Conservation (phyloP, 2,888 invertebrate species). For the Lysandra bellargus region DNA sequence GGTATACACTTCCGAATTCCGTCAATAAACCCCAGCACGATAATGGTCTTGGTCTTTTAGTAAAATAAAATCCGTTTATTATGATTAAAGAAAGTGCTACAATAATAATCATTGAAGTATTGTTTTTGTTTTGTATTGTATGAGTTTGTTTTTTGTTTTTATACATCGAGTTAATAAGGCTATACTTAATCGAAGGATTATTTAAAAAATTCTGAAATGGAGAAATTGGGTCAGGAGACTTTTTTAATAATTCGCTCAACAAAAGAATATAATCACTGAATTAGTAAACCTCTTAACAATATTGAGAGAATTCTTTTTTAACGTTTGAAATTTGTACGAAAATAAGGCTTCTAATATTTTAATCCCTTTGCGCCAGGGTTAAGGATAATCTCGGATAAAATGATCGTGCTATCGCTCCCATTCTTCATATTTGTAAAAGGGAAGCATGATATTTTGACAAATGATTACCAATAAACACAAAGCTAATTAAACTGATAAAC, state of each 20-base stretch:
- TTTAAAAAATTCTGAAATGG: neutral
- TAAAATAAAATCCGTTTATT: too few species aligned
- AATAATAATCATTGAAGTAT: neutral
- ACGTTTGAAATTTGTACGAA: neutral
- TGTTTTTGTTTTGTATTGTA: neutral
- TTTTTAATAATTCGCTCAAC: neutral
- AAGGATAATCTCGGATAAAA: neutral
- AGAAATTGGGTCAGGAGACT: neutral
- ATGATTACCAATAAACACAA: neutral
- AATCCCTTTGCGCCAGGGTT: neutral
- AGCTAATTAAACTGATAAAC: neutral
- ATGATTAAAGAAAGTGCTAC: neutral
- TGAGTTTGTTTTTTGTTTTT: neutral
- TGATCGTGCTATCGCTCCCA: neutral
- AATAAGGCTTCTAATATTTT: neutral
- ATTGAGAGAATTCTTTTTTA: neutral
- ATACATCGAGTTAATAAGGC: neutral
- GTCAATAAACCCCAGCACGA: too few species aligned
- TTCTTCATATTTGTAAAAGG: neutral
- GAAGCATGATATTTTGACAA: neutral
- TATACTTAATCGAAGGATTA: neutral
- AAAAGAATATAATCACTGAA: conserved; percentile 3
- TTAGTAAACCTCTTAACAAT: neutral
- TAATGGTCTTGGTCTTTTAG: too few species aligned
- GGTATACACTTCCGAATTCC: too few species aligned